Percentiles rank a stretch among this genome's conserved stretches.
Conservation (phyloP, 2,113 vertebrate genomes). For the Ia io region DNA sequence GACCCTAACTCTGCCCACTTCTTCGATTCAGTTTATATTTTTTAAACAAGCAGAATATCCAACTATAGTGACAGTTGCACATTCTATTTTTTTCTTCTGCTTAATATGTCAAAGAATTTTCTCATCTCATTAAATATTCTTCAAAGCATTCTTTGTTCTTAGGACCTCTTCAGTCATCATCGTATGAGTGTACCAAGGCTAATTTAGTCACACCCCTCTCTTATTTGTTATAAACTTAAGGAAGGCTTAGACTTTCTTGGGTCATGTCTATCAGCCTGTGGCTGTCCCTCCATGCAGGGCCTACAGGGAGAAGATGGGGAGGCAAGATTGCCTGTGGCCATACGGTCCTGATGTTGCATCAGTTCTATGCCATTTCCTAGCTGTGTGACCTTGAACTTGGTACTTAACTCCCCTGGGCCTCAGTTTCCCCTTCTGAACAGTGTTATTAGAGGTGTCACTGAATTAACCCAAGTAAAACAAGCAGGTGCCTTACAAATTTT, state of each 20-base stretch:
- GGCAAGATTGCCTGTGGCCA: background rate
- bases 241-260: background rate
- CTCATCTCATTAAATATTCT: slow-evolving; percentile 34
- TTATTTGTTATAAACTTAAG: background rate
- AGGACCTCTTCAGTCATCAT: background rate
- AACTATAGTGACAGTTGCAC: background rate
- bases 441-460: background rate
- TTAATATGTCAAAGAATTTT: background rate
- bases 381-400: background rate
- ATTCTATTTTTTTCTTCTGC: background rate
- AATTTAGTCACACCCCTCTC: background rate
- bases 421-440: slow-evolving; percentile 15
- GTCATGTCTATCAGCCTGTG: background rate
- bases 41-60: background rate
- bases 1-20: background rate
- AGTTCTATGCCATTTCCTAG: background rate
- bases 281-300: rapidly evolving
- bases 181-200: background rate
- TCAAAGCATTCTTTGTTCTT: background rate
- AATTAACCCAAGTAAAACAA: background rate
- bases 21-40: slow-evolving; percentile 34
- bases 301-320: background rate
- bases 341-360: background rate
- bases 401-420: background rate
- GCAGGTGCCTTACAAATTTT: background rate